Evolutionary conservation across 2,888 invertebrate species (phyloP).

Genomic region (Luffia ferchaultella): DNA sequence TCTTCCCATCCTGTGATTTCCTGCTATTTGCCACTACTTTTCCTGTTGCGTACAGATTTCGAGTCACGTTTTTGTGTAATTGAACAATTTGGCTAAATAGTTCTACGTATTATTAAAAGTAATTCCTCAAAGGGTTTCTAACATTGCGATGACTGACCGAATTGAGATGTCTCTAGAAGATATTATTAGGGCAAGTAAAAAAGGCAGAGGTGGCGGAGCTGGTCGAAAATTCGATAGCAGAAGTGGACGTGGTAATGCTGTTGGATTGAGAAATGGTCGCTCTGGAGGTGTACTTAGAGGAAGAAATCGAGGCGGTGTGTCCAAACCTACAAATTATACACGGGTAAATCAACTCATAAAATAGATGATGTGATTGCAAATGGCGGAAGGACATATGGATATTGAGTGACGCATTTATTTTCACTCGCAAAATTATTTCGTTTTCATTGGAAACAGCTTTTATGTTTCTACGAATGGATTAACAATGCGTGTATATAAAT

Average conservation of each 20-base stretch:
- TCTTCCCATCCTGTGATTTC: too few species aligned
- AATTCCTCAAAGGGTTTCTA: too few species aligned
- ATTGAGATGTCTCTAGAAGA: constrained; percentile 98
- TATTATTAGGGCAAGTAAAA: constrained; percentile 88
- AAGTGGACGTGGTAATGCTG: constrained; percentile 46
- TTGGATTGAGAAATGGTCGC: constrained; percentile 59
- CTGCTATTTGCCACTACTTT: too few species aligned
- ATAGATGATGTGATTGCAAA: constrained; percentile 31
- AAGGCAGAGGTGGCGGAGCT: constrained; percentile 66
- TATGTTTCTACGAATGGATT: too few species aligned
- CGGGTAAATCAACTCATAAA: constrained; percentile 69
- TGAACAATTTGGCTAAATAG: too few species aligned
- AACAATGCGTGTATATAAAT: too few species aligned
- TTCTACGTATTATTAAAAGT: too few species aligned
- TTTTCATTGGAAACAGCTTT: too few species aligned
- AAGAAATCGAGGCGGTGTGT: constrained; percentile 75
- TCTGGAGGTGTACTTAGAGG: constrained; percentile 71
- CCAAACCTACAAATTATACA: constrained; percentile 70
- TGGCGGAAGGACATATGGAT: constrained; percentile 44
- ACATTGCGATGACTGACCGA: constrained; percentile 83
- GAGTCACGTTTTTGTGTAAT: too few species aligned
- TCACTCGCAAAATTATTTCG: too few species aligned
- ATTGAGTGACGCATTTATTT: constrained; percentile 14
- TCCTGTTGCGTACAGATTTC: too few species aligned
- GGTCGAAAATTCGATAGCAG: constrained; percentile 53